Base-by-base conservation (phyloP, 1,140 invertebrate genomes). In the Pteromalus puparum region DNA sequence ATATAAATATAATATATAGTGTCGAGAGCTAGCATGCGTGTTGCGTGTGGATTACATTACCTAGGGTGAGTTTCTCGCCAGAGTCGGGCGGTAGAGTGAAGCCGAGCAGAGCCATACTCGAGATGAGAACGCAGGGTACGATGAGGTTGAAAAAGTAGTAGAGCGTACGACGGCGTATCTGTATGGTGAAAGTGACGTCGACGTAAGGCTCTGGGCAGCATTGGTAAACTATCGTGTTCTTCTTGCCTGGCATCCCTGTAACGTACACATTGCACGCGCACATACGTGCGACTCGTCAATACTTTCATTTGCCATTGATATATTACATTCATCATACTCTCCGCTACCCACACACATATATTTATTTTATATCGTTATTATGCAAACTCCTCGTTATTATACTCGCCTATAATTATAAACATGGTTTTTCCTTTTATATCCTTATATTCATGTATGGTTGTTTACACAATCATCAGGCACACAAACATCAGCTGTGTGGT, bases 111-210 rank as follows among this genome's bases (percentile, higher is more conserved):
- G 99, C 99, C 97, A 99, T 98, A 83, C 98, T 99, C 83, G 98
- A 98, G 90, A 99, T 98, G 90, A 99, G 96, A 83, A 99, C 98
- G 94, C 99, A 99, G 83, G 99, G 99, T 89, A 99, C 98, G 92
- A 99, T 99, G 89, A 99, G 95, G 94, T 99, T 99, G 95, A 99
- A 99, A 94, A 99, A 99, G 94, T 99, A 99, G 94, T 99, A 99
- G 83, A 99, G 95, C 34, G 98, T 99, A 90, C 98, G 95, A 92
- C 99, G 95, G 88, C 99, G 95, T 90, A 99, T 99, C 94, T 98
- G 97, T 90, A 99, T 98, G 82, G 97, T 98, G 93, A 99, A 99
- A 38, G 98, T 99, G 73, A 99, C 96, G 93, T 99, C 99, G 86
- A 99, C 96, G 94, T 99, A 99, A 76, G 98, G 97, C 93, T 98